Percentiles rank a stretch among this genome's conserved stretches.
phyloP scores from a whole-genome alignment of 2,113 vertebrate species.

The Mobula birostris region DNA sequence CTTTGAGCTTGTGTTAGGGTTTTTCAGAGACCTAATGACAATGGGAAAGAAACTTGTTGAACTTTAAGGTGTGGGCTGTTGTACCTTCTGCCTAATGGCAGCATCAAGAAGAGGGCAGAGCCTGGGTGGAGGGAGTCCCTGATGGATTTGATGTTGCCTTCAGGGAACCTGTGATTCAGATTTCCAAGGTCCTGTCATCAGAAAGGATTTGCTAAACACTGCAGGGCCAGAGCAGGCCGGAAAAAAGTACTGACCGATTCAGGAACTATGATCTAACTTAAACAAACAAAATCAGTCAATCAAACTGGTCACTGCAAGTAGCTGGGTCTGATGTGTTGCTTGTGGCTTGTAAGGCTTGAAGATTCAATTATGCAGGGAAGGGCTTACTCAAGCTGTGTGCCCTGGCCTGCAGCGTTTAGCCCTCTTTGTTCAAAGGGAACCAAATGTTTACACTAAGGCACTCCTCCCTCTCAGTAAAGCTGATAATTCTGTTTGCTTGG shows the following conservation, averaged over 20 bases:
- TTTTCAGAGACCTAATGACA: too few species aligned
- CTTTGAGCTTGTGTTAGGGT: too few species aligned
- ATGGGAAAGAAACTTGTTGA: too few species aligned
- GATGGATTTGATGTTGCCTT: not conserved
- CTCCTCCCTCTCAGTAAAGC: not conserved
- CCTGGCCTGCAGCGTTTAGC: not conserved
- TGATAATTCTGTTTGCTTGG: not conserved
- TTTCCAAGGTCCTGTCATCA: not conserved
- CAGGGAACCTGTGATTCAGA: not conserved
- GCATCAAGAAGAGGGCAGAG: too few species aligned
- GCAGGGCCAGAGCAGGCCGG: not conserved
- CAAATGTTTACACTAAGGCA: not conserved
- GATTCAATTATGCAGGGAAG: not conserved
- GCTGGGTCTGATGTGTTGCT: not conserved
- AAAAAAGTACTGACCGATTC: not conserved
- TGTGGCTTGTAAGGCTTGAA: not conserved
- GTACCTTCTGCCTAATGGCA: too few species aligned
- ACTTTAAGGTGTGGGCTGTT: too few species aligned
- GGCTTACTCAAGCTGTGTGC: not conserved
- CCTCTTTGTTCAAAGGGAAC: not conserved
- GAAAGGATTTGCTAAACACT: not conserved
- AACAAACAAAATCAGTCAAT: not conserved
- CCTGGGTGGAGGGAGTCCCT: not conserved
- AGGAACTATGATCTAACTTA: not conserved
- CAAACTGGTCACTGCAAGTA: not conserved